phyloP scores from a whole-genome alignment of 30 jellyfish, hydroid and myxozoan genomes.

The Turritopsis dohrnii region DNA sequence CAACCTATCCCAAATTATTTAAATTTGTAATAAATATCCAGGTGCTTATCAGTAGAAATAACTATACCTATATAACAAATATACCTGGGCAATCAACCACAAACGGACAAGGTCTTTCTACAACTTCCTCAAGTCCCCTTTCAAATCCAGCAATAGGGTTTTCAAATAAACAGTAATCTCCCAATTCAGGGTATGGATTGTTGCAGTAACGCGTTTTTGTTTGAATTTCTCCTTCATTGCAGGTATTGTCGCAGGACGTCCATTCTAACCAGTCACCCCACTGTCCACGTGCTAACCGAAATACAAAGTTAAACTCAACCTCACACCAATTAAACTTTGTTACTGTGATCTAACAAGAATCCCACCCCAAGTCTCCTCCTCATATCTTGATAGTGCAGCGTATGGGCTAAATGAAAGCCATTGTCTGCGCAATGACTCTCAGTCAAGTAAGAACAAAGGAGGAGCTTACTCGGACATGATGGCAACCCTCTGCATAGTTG shows the following conservation, averaged over 20 bases:
- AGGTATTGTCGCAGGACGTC: background rate
- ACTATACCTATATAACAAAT: background rate
- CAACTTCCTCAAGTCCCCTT: background rate
- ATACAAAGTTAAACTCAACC: background rate
- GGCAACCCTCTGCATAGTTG: background rate
- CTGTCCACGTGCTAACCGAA: background rate
- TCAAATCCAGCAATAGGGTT: background rate
- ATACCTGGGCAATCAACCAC: background rate
- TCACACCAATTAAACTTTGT: background rate
- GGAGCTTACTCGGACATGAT: background rate
- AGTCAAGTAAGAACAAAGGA: background rate
- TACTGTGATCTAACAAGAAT: background rate
- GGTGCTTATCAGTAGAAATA: too few species aligned
- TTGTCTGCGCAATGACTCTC: too few species aligned
- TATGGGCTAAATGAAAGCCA: too few species aligned
- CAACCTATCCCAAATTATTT: too few species aligned
- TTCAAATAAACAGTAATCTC: background rate
- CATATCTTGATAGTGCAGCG: too few species aligned
- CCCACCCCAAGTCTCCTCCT: too few species aligned
- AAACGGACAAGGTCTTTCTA: background rate
- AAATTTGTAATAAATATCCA: too few species aligned
- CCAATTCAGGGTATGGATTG: background rate
- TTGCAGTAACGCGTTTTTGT: background rate
- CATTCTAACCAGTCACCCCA: background rate
- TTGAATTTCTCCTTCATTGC: background rate